These are phyloP conservation scores for Triplophysa dalaica DNA, from an alignment of 2,113 vertebrate genomes.

Conservation along the genomic window DNA sequence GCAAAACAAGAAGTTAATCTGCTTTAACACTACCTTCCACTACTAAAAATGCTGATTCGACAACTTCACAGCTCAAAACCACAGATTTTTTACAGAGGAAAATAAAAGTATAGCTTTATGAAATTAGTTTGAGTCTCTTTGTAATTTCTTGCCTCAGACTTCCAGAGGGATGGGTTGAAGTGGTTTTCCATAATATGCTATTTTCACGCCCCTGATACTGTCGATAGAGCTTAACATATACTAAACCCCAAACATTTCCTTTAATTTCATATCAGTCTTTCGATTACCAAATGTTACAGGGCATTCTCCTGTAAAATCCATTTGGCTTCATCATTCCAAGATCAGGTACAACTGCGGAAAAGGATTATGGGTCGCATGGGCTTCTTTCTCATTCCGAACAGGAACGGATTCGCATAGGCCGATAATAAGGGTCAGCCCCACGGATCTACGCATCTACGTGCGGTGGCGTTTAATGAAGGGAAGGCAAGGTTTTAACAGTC, in stretches of 20 bases:
- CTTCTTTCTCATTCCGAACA: conserved; percentile 19
- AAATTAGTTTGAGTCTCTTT: too few species aligned
- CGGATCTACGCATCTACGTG: conserved; percentile 18
- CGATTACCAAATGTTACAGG: not conserved
- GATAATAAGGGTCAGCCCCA: conserved; percentile 16
- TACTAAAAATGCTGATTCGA: not conserved
- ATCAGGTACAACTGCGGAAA: not conserved
- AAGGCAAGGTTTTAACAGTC: not conserved
- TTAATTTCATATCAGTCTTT: not conserved
- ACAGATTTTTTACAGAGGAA: not conserved
- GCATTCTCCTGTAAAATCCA: too few species aligned
- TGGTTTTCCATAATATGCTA: too few species aligned
- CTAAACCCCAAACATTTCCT: too few species aligned
- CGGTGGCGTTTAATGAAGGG: conserved; percentile 4
- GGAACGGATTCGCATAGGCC: not conserved
- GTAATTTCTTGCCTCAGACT: too few species aligned
- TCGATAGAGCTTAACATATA: too few species aligned
- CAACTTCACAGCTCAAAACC: not conserved
- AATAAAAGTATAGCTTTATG: not conserved
- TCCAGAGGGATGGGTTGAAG: too few species aligned
- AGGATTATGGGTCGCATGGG: not conserved
- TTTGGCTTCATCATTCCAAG: too few species aligned
- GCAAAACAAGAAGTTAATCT: not conserved
- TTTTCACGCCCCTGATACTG: too few species aligned
- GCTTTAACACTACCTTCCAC: not conserved